These are phyloP conservation scores for Panthera uncia DNA, from an alignment of 2,113 vertebrate genomes.

Conservation along the genomic window DNA sequence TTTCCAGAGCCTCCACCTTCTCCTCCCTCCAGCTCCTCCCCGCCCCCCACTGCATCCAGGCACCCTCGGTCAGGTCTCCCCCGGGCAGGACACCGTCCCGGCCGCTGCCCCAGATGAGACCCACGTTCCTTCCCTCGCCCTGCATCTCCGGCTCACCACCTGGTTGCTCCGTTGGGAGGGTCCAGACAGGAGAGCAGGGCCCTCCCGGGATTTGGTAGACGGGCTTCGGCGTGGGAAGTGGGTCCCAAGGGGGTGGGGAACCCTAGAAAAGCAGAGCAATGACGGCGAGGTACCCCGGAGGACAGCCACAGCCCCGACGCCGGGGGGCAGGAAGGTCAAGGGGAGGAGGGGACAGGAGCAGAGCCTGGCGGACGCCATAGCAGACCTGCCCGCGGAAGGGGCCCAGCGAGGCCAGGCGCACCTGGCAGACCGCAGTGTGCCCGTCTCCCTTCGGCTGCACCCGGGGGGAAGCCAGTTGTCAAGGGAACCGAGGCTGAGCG, in stretches of 20 bases:
- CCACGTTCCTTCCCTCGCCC: not conserved
- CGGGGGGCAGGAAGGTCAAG: not conserved
- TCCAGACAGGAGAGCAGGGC: not conserved
- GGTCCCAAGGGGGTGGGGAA: no score
- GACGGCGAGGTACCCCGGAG: not conserved
- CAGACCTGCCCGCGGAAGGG: not conserved
- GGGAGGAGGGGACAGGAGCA: no score
- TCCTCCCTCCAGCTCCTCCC: not conserved
- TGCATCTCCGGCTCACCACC: not conserved
- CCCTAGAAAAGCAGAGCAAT: not conserved
- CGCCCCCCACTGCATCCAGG: no score
- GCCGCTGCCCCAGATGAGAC: not conserved
- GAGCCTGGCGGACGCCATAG: not conserved
- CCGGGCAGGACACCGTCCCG: not conserved
- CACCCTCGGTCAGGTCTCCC: not conserved
- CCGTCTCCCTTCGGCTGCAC: not conserved
- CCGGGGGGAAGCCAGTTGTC: not conserved
- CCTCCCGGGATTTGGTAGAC: not conserved
- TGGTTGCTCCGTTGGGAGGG: not conserved
- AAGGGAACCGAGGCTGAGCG: not conserved
- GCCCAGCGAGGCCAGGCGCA: accelerated
- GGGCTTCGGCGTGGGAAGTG: accelerated
- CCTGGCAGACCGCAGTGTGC: not conserved
- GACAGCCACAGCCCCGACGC: not conserved
- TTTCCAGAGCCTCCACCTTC: not conserved